Base-by-base conservation (phyloP, 92 coral and sea anemone species). In the Muricea muricata region DNA sequence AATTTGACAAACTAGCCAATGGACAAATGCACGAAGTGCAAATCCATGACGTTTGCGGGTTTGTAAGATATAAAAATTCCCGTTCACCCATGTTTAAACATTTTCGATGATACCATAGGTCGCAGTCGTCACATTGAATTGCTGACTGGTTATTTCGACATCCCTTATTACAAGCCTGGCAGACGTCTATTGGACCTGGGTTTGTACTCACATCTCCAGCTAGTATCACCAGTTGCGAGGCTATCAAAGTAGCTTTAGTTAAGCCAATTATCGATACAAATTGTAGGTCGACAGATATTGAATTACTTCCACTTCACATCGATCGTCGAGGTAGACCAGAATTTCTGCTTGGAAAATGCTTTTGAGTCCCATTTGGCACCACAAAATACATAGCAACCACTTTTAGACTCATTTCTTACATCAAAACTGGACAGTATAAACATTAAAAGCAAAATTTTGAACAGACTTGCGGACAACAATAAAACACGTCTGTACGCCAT, bases 121-220 rank as follows among this genome's bases (percentile, higher is more conserved):
- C 42, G 40, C 73, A 66, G 48, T 70, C 54, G 29, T 70, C 76
- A 37, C 50, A 70, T 13, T 70, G 76, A 35, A 70, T 70, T 13
- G 76, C 76, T 70, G 6, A 37, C 28, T 70, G 76, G 7, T 70
- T 70, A 14, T 35, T 70, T 14, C 76, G 21, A 40, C 76, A 70
- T 35, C 76, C 76, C 52, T 39, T 70, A 4, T 37, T 70, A 40
- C 76, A 70, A 0, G n/a, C 52, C n/a, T 35, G 52, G 40, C 76
- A 70, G 4, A 40, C 52, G 40, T 70, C 76, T 17, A 70, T 33
- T 0, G 76, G 76, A 37, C 76, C 76, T 35, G 76, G 54, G n/a
- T 70, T 70, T 1, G 14, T 0, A 15, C 52, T 70, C 40, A 70
- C 76, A n/a, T 37, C 76, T 20, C 52, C 52, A 35, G 45, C n/a